These are phyloP conservation scores for Varanus salvator DNA, from an alignment of 2,113 vertebrate species.

Conservation along the genomic window DNA sequence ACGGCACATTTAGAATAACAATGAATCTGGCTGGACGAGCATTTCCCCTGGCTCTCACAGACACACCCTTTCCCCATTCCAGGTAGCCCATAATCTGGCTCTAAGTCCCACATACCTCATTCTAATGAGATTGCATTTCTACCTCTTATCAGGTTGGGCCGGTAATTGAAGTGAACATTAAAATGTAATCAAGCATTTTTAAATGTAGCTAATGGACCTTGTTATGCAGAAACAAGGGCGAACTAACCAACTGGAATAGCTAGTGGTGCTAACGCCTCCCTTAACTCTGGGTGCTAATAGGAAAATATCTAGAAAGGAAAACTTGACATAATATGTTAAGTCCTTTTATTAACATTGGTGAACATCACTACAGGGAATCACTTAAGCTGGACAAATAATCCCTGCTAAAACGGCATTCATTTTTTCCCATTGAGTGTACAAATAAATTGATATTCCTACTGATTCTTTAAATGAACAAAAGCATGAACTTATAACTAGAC, in stretches of 20 bases:
- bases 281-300: background rate
- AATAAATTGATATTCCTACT: background rate
- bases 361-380: background rate
- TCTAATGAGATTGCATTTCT: conserved; percentile 54
- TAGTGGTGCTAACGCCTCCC: conserved; percentile 14
- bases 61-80: conserved; percentile 25
- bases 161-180: conserved; percentile 45
- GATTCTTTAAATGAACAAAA: background rate
- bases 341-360: conserved; percentile 24
- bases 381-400: conserved; percentile 13
- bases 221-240: conserved; percentile 21
- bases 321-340: background rate
- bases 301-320: background rate
- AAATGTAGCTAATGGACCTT: conserved; percentile 36
- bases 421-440: background rate
- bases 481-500: background rate
- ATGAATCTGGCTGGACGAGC: background rate
- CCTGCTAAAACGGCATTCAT: background rate
- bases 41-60: background rate
- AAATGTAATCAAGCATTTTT: conserved; percentile 41
- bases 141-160: conserved; percentile 38
- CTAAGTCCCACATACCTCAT: conserved; percentile 35
- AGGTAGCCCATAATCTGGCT: conserved; percentile 16
- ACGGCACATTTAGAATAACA: background rate
- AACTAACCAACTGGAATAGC: background rate